These are phyloP conservation scores for Epirrita christyi DNA, from an alignment of 2,888 invertebrate species.

Conservation along the genomic window DNA sequence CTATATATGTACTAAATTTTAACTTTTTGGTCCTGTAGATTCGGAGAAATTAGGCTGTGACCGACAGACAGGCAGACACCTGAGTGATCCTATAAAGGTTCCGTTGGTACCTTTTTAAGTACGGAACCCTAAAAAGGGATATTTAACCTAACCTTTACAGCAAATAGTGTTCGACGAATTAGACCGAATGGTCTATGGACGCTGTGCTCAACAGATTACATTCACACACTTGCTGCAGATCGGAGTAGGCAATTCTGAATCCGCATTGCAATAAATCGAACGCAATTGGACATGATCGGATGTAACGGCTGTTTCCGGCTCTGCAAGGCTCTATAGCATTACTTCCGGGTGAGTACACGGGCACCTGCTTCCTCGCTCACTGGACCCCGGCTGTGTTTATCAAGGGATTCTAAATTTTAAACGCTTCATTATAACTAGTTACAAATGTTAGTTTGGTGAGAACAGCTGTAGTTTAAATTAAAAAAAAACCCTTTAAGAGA, in stretches of 20 bases:
- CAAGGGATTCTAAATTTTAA: constrained; percentile 2
- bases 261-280: constrained; percentile 12
- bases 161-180: neutral
- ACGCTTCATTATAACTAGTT: neutral
- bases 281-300: constrained; percentile 20
- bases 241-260: constrained; percentile 6
- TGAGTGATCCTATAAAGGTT: no score
- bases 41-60: no score
- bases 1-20: no score
- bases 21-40: no score
- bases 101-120: no score
- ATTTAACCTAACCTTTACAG: no score
- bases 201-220: constrained; percentile 16
- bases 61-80: no score
- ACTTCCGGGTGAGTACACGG: constrained; percentile 21
- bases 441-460: no score
- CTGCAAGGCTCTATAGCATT: constrained; percentile 25
- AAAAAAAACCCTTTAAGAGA: no score
- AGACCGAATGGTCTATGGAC: neutral
- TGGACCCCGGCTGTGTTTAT: constrained; percentile 15
- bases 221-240: constrained; percentile 16
- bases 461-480: no score
- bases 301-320: constrained; percentile 21
- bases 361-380: constrained; percentile 25
- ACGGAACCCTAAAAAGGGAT: no score